phyloP scores from a whole-genome alignment of 2,888 invertebrate genomes.

The Oscheius myriophilus region DNA sequence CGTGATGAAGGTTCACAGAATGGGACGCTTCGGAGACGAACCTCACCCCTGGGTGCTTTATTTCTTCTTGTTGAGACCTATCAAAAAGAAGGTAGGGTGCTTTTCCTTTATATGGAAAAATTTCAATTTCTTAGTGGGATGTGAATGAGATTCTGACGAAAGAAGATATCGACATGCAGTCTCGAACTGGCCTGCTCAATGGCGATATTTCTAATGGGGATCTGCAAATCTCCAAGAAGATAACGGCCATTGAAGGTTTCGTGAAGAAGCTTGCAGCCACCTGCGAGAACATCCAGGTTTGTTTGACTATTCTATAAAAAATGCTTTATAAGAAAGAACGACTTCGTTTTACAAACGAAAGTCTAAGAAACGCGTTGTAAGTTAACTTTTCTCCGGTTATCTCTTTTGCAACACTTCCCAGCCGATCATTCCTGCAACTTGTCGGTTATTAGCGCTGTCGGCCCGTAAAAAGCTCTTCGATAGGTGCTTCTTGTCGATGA shows the following conservation, averaged over 20 bases:
- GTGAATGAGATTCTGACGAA: conserved; percentile 15
- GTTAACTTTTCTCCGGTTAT: too few species aligned
- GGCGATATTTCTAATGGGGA: conserved; percentile 30
- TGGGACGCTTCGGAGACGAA: conserved; percentile 60
- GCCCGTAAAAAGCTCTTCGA: conserved; percentile 23
- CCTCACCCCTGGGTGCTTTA: conserved; percentile 53
- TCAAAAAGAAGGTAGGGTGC: conserved; percentile 28
- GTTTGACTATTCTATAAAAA: neutral
- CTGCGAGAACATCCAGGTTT: conserved; percentile 54
- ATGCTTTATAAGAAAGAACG: neutral
- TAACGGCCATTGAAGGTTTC: conserved; percentile 48
- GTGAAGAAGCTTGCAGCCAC: conserved; percentile 47
- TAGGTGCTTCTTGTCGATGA: conserved; percentile 21
- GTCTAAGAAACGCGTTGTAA: too few species aligned
- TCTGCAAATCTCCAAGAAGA: conserved; percentile 29
- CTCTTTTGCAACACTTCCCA: neutral
- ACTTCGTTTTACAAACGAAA: too few species aligned
- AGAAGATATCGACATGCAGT: conserved; percentile 35
- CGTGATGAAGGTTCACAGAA: conserved; percentile 62
- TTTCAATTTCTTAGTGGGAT: conserved; percentile 29
- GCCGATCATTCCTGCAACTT: neutral
- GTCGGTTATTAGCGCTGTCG: neutral
- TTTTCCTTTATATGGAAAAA: conserved; percentile 18
- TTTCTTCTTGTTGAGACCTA: conserved; percentile 47
- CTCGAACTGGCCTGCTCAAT: conserved; percentile 38